Evolutionary conservation across 1,140 invertebrate genomes (phyloP).

Genomic region (Pseudomyrmex concolor): DNA sequence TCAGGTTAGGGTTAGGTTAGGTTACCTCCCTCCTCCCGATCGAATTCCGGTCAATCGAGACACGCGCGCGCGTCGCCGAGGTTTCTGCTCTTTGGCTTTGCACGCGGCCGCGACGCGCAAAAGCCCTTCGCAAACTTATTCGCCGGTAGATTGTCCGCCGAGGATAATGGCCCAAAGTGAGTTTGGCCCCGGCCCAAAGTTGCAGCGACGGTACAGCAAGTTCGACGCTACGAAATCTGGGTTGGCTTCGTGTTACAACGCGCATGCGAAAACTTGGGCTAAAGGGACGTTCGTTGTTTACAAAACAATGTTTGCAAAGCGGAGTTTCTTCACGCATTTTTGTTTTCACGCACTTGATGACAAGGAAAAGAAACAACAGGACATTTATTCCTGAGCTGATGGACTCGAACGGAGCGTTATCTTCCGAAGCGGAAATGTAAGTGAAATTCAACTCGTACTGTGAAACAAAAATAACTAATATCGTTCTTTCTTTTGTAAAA

Average conservation of each 20-base stretch:
- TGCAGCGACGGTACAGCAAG: constrained; percentile 45
- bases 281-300: not conserved
- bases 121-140: constrained; percentile 57
- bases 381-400: too few relatives aligned
- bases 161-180: constrained; percentile 53
- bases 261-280: constrained; percentile 25
- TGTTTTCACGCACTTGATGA: not conserved
- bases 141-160: constrained; percentile 47
- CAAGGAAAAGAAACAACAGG: too few relatives aligned
- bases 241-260: constrained; percentile 47
- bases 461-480: constrained; percentile 10
- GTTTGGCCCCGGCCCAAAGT: constrained; percentile 27
- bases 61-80: not conserved
- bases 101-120: constrained; percentile 49
- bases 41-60: not conserved
- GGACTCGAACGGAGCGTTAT: not conserved
- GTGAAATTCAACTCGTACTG: not conserved
- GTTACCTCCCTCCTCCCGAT: too few relatives aligned
- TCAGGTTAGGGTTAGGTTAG: too few relatives aligned
- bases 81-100: constrained; percentile 60
- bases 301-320: not conserved
- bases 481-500: not conserved
- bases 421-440: not conserved
- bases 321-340: constrained; percentile 1
- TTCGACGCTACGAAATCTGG: constrained; percentile 48